Evolutionary conservation across 2,797 vertebrate species (phyloP).

Genomic region (Notolabrus celidotus): DNA sequence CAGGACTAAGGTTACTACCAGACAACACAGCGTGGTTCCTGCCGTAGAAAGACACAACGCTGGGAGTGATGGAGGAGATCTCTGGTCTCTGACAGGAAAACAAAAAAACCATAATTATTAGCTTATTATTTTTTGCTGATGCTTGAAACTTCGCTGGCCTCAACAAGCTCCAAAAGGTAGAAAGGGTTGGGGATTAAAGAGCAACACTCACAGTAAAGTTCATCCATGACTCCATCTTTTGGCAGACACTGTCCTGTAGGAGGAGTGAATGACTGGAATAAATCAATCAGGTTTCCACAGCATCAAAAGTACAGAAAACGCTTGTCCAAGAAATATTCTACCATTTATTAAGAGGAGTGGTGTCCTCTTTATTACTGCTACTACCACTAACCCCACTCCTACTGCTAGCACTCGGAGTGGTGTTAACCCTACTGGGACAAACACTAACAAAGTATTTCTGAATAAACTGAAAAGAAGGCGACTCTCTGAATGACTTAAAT

Average conservation of each 20-base stretch:
- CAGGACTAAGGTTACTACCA: constrained; percentile 85
- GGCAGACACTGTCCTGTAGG: constrained; percentile 62
- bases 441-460: too few species aligned
- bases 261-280: neutral
- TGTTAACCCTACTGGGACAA: too few species aligned
- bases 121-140: neutral
- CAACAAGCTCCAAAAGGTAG: neutral
- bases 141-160: neutral
- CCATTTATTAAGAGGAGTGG: too few species aligned
- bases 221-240: neutral
- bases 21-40: constrained; percentile 85
- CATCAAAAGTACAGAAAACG: too few species aligned
- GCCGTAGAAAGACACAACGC: constrained; percentile 87
- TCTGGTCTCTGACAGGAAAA: constrained; percentile 76
- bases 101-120: constrained; percentile 8
- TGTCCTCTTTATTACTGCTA: too few species aligned
- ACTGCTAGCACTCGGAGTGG: too few species aligned
- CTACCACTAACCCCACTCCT: too few species aligned
- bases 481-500: too few species aligned
- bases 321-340: too few species aligned
- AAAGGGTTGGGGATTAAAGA: neutral
- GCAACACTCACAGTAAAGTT: constrained; percentile 65
- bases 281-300: too few species aligned
- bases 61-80: constrained; percentile 85
- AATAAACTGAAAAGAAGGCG: too few species aligned